These are phyloP conservation scores for Epiblema foenella DNA, from an alignment of 2,888 invertebrate genomes.

Conservation along the genomic window DNA sequence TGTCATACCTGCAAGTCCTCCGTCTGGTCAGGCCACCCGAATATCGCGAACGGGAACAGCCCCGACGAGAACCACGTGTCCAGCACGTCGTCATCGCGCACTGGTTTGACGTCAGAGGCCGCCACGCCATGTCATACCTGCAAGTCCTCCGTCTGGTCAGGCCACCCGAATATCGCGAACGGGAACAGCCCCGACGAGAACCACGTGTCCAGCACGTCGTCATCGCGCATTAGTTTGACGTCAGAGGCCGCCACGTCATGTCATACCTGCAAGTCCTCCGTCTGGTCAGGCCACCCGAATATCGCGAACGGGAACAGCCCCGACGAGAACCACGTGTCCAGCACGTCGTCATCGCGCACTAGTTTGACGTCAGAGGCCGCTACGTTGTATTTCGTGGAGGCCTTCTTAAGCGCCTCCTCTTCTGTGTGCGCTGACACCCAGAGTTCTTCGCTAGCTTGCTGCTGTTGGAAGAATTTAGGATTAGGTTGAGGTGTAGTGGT, in stretches of 20 bases:
- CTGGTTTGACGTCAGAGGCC: slow-evolving; percentile 81
- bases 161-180: slow-evolving; percentile 98
- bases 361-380: too few relatives aligned
- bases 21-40: slow-evolving; percentile 97
- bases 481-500: neutral
- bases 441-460: slow-evolving; percentile 80
- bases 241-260: too few relatives aligned
- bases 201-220: slow-evolving; percentile 99
- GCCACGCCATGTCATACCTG: too few relatives aligned
- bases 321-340: too few relatives aligned
- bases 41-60: slow-evolving; percentile 97
- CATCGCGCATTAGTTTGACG: too few relatives aligned
- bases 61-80: slow-evolving; percentile 99
- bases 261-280: too few relatives aligned
- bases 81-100: slow-evolving; percentile 97
- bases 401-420: slow-evolving; percentile 92
- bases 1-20: slow-evolving; percentile 87
- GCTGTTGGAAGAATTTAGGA: slow-evolving; percentile 17
- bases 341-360: too few relatives aligned
- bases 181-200: slow-evolving; percentile 97
- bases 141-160: too few relatives aligned
- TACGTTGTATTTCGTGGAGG: slow-evolving; percentile 88
- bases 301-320: too few relatives aligned
- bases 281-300: too few relatives aligned
- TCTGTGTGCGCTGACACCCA: slow-evolving; percentile 92